phyloP scores from a whole-genome alignment of 2,797 vertebrate species.

The Myotis planiceps region DNA sequence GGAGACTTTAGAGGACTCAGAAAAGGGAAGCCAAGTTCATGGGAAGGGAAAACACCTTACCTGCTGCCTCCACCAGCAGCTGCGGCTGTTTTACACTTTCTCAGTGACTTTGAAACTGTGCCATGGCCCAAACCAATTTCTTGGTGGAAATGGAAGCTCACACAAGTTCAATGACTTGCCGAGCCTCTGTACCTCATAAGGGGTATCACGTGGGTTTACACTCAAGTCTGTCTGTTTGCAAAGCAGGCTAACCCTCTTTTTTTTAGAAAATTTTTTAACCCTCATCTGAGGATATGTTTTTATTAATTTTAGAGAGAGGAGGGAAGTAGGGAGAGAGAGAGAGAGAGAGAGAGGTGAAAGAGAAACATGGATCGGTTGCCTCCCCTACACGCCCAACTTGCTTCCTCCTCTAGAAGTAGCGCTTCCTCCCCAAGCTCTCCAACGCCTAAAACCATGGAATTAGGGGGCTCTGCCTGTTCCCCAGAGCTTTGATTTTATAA shows the following conservation, averaged over 20 bases:
- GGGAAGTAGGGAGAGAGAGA: not conserved
- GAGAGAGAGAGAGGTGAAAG: not conserved
- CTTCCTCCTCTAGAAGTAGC: not conserved
- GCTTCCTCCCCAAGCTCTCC: not conserved
- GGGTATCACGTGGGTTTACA: rapidly evolving
- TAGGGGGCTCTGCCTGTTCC: not conserved
- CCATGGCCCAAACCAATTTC: not conserved
- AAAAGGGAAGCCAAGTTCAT: no score
- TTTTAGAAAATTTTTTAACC: not conserved
- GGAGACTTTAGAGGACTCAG: not conserved
- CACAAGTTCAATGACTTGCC: rapidly evolving
- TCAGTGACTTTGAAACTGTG: not conserved
- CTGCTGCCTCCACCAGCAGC: rapidly evolving
- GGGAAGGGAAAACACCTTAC: rapidly evolving
- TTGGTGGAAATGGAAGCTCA: not conserved
- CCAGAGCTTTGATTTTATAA: not conserved
- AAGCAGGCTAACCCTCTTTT: not conserved
- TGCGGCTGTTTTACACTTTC: rapidly evolving
- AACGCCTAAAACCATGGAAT: not conserved
- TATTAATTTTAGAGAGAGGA: not conserved
- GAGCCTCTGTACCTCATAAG: not conserved
- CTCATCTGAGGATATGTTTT: not conserved
- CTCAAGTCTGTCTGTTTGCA: not conserved
- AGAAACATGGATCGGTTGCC: not conserved
- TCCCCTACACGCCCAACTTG: not conserved